These are phyloP conservation scores for Chelmon rostratus DNA, from an alignment of 2,797 vertebrate species.

Conservation along the genomic window DNA sequence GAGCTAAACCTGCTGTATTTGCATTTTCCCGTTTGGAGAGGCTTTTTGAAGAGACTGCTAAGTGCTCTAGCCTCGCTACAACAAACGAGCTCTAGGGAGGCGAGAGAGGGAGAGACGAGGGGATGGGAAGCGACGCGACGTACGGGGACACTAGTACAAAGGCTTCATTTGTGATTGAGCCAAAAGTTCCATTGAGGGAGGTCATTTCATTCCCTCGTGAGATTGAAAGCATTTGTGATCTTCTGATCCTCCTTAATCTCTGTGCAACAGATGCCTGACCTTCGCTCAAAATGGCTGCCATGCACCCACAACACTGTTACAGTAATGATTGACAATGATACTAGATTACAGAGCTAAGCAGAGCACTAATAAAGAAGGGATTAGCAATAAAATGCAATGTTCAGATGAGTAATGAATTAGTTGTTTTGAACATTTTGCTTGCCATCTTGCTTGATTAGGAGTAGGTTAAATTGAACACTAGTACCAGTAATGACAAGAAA, in stretches of 20 bases:
- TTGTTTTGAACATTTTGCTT: background rate
- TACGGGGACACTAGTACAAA: slow-evolving; percentile 25
- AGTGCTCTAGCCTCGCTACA: slow-evolving; percentile 43
- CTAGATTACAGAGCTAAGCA: slow-evolving; percentile 46
- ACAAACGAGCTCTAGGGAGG: slow-evolving; percentile 49
- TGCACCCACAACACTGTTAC: slow-evolving; percentile 38
- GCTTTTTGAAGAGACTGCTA: slow-evolving; percentile 47
- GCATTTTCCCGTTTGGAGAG: slow-evolving; percentile 41
- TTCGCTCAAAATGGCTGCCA: slow-evolving; percentile 73
- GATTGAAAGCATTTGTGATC: slow-evolving; percentile 81
- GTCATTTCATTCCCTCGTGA: slow-evolving; percentile 66
- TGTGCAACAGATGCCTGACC: slow-evolving; percentile 75
- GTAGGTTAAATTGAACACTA: background rate
- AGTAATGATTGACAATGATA: slow-evolving; percentile 55
- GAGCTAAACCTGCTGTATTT: slow-evolving; percentile 40
- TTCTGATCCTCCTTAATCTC: slow-evolving; percentile 82
- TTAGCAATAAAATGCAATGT: slow-evolving; percentile 36
- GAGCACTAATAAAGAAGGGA: slow-evolving; percentile 50
- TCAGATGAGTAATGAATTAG: slow-evolving; percentile 16
- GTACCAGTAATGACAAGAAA: too few species aligned
- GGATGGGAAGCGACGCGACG: slow-evolving; percentile 12
- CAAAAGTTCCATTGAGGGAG: slow-evolving; percentile 58
- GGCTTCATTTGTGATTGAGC: slow-evolving; percentile 67
- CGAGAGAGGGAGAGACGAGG: slow-evolving; percentile 6
- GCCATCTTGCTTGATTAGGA: background rate